Percentiles rank a stretch among this genome's conserved stretches.
Conservation (phyloP, 2,113 vertebrate genomes). For the Dendrocopos noguchii region DNA sequence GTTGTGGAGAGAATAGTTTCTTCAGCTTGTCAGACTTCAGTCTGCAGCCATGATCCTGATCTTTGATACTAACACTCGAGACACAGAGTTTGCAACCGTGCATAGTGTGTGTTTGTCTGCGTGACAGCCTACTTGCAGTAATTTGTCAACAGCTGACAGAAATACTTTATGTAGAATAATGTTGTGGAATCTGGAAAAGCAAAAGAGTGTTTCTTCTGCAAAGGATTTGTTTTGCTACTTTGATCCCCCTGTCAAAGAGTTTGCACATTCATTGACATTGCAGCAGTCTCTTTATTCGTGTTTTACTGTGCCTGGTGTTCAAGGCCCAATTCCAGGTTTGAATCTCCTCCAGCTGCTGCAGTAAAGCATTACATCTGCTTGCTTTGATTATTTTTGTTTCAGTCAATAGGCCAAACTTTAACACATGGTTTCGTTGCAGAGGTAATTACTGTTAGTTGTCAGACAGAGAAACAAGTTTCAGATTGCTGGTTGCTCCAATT, state of each 20-base stretch:
- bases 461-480: background rate
- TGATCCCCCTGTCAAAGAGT: background rate
- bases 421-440: background rate
- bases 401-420: background rate
- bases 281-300: background rate
- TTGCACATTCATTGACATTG: background rate
- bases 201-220: background rate
- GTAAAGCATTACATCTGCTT: background rate
- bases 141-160: background rate
- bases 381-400: background rate
- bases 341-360: background rate
- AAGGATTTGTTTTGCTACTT: background rate
- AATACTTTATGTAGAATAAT: background rate
- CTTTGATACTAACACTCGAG: background rate
- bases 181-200: background rate
- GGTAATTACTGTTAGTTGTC: slow-evolving; percentile 15
- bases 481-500: background rate
- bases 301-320: background rate
- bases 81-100: background rate
- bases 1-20: background rate
- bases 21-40: background rate
- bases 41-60: background rate
- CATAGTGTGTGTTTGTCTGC: background rate
- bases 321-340: background rate
- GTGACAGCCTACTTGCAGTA: background rate